Evolutionary conservation across 2,113 vertebrate genomes (phyloP).

Genomic region (Ceuthmochares aereus): DNA sequence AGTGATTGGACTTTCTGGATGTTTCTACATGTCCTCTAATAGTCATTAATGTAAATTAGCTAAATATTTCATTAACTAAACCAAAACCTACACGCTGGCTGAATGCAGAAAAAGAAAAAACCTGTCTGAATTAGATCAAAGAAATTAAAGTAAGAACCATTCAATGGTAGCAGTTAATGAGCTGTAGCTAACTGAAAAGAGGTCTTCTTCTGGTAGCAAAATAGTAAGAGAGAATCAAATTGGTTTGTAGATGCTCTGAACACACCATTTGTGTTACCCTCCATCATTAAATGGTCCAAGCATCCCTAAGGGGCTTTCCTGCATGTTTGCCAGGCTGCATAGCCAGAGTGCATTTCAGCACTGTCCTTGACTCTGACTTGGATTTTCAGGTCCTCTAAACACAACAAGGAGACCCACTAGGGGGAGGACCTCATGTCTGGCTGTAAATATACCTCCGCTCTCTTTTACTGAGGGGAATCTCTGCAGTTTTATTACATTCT

Average conservation of each 20-base stretch:
- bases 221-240: neutral
- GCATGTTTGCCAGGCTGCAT: neutral
- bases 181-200: conserved; percentile 44
- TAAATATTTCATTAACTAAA: conserved; percentile 59
- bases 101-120: conserved; percentile 21
- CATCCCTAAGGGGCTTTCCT: neutral
- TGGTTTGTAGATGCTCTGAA: neutral
- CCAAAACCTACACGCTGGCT: conserved; percentile 33
- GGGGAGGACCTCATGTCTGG: neutral
- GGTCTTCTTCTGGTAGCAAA: neutral
- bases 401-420: neutral
- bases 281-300: neutral
- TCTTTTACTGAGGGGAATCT: neutral
- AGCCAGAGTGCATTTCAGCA: neutral
- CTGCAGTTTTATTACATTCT: neutral
- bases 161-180: conserved; percentile 63
- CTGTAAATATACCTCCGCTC: neutral
- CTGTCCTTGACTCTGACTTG: neutral
- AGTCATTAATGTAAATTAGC: conserved; percentile 51
- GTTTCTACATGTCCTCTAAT: conserved; percentile 21
- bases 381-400: neutral
- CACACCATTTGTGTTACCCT: neutral
- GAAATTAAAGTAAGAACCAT: conserved; percentile 68
- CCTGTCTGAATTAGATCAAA: conserved; percentile 61
- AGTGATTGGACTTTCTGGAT: neutral